Base-by-base conservation (phyloP, 2,888 invertebrate genomes). In the Blastobasis lacticolella region DNA sequence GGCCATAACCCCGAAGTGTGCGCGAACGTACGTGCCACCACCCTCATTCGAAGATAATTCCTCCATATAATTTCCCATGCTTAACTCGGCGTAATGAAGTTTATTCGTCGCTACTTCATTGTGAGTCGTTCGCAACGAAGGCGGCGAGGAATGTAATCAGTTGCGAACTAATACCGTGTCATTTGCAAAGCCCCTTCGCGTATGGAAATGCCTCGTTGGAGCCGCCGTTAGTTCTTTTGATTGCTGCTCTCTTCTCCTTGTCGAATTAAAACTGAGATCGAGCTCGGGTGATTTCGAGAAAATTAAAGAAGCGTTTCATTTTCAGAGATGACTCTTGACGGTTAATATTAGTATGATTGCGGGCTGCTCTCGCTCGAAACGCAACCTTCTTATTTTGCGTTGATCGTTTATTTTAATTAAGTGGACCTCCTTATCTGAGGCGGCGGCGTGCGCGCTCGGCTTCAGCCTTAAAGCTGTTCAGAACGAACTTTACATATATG, bases 31-130 rank as follows among this genome's bases (percentile, higher is more conserved):
- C 78, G 80, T 81, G 75, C 75, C 70, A 71, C 69, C 74, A 67
- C 71, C 72, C 75, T 73, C 73, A 73, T 80, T 80, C 73, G 73
- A 75, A 81, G 80, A 86, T 87, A 88, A 88, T 88, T 82, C 79
- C 79, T 81, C 75, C 82, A 80, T 85, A 86, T 86, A 86, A 88
- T 87, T 85, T 82, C 76, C 82, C 76, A 84, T 84, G 79, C 81
- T 84, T 83, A 85, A 86, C 81, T 82, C 75, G 73, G 72, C 69
- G 81, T 86, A 84, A 87, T 88, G 81, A 85, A 87, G 86, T 87
- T 86, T 86, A 88, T 87, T 84, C 83, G 78, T 76, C 78, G 81
- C 78, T 83, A 83, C 83, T 85, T 81, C 82, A 84, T 82, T 83
- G 79, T 73, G 78, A 84, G 79, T 79, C 81, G 81, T 85, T 83